Conservation (phyloP, 1,140 invertebrate species). For the Drosophila sulfurigaster region DNA sequence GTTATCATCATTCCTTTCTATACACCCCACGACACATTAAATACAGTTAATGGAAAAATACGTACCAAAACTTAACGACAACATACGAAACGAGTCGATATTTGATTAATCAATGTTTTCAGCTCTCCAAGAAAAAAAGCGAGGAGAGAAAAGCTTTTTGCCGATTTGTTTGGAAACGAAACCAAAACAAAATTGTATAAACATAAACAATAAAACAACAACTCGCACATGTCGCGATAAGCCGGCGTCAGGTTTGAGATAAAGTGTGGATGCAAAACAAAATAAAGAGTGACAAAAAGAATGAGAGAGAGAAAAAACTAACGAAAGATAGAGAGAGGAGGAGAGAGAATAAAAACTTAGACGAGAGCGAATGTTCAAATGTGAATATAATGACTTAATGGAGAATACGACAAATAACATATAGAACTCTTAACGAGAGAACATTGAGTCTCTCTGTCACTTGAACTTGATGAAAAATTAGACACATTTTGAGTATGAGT, state of each 20-base stretch:
- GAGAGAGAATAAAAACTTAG: neutral
- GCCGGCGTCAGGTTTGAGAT: neutral
- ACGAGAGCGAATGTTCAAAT: neutral
- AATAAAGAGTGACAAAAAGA: neutral
- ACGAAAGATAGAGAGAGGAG: neutral
- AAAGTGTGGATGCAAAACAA: neutral
- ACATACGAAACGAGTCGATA: neutral
- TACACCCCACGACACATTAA: neutral
- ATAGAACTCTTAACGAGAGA: slow-evolving; percentile 4
- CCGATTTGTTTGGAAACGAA: slow-evolving; percentile 41
- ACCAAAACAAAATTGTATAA: slow-evolving; percentile 37
- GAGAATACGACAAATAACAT: neutral
- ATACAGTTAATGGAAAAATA: neutral
- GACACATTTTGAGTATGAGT: slow-evolving; percentile 3
- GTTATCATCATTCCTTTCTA: neutral
- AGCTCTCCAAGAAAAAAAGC: neutral
- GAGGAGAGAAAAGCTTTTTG: neutral
- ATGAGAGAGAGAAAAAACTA: neutral
- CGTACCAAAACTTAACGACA: neutral
- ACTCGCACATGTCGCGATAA: slow-evolving; percentile 22
- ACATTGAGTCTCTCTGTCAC: slow-evolving; percentile 7
- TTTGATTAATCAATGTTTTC: neutral
- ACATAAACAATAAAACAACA: neutral
- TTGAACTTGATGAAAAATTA: slow-evolving; percentile 40
- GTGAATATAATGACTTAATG: neutral